Evolutionary conservation across 2,888 invertebrate genomes (phyloP), one percentile per base, ranked within the genome.

Genomic region (Caenorhabditis becei): DNA sequence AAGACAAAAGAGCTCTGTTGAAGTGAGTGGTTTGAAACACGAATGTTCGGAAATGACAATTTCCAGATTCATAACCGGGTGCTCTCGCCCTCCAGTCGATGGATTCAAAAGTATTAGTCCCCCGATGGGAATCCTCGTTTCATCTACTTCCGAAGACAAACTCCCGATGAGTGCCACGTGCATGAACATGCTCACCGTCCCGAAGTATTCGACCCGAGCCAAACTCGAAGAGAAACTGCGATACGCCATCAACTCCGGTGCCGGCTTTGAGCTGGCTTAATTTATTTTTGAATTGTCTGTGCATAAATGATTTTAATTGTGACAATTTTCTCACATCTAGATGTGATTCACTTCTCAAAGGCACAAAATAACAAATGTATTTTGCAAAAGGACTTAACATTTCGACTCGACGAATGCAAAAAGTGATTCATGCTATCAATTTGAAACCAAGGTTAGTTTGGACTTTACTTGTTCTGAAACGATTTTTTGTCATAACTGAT

Each of bases 91-190:
- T 10, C 98, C 98, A 0, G 93, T 99, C 32, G 93, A 97, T 44
- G 98, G 98, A 1, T 98, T 98, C 91, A 89, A 96, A 95, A 96
- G 97, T 91, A 92, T 98, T 83, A 95, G 95, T 92, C 98, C 98
- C 14, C 95, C 96, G 1, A 97, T 99, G 92, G 96, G 96, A 91
- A 96, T 99, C 90, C 97, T 97, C 91, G 26, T 86, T 56, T 80
- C 83, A 20, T 20, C 18, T 0, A 16, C 66, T 0, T 51, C 61
- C 14, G 94, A 95, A 86, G 82, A 87, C 2, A 96, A 96, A 91
- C 94, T 99, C 90, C 98, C 98, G 0, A 96, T 97, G 14, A 96
- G 98, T 10, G 96, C 96, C 92, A 99, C 99, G 4, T 99, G 98
- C 91, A 96, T 99, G 95, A 98, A 99, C 93, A 93, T 99, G 82